Evolutionary conservation across 2,113 vertebrate genomes (phyloP), one percentile per base, ranked within the genome.

Genomic region (Todiramphus chloris): DNA sequence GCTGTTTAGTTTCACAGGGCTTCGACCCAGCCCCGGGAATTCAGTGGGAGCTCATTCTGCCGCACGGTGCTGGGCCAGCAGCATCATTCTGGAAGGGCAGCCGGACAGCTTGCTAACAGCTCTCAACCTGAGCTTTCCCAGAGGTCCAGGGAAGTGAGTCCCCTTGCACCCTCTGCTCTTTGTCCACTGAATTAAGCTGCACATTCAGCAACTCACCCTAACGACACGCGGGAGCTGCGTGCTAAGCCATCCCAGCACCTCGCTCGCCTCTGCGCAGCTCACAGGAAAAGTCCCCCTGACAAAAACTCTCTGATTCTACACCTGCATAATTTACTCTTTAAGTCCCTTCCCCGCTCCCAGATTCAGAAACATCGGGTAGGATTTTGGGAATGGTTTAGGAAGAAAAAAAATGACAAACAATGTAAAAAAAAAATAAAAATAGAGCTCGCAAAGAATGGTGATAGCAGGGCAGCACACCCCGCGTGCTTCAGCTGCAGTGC

Each of bases 171-270:
- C 37, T 44, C 31, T 68, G 13, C 37, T 66, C 23, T 31, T 46
- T 27, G 28, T 24, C 30, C 17, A 70, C 21, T 19, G 53, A 27
- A 69, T 35, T 37, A 62, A 41, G 35, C 39, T 55, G 41, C 55
- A 41, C 27, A 48, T 50, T 85, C 37, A n/a, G 50, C 59, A 83
- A 13, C 15, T 20, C 46, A 44, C 17, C 14, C 11, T 50, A 62
- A 58, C 0, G 5, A 28, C 51, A 74, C 1, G 2, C 14, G 11
- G 55, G 11, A 46, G 31, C 12, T 33, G 11, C 2, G 2, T n/a
- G 33, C 77, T 84, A 46, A 70, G 58, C 33, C 88, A 76, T 43
- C 37, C 24, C 33, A 43, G n/a, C 20, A 46, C 13, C 33, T 66
- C 35, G 31, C 16, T 86, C 9, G 1, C 44, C 30, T 68, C 56